These are phyloP conservation scores for Leptinotarsa rubiginosa DNA, from an alignment of 2,888 invertebrate genomes.

Conservation along the genomic window DNA sequence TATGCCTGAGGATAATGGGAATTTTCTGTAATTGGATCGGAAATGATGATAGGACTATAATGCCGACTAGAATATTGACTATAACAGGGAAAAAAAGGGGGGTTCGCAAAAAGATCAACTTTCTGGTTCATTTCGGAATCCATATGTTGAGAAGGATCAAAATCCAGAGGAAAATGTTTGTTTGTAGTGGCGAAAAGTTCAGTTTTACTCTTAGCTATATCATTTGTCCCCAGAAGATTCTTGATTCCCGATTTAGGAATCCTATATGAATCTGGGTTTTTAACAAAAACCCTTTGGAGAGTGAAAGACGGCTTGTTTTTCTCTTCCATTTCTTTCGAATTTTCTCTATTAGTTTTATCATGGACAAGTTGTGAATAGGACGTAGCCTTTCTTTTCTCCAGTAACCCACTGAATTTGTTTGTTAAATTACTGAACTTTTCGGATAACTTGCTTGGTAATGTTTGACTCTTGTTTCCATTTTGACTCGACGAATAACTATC, in stretches of 20 bases:
- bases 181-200: conserved; percentile 59
- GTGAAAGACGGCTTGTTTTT: conserved; percentile 60
- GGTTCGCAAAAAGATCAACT: conserved; percentile 61
- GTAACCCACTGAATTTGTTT: conserved; percentile 52
- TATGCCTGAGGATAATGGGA: conserved; percentile 61
- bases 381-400: conserved; percentile 52
- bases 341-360: conserved; percentile 1
- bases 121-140: conserved; percentile 33
- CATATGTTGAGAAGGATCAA: conserved; percentile 44
- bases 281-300: conserved; percentile 61
- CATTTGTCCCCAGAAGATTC: conserved; percentile 49
- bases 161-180: conserved; percentile 60
- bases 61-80: conserved; percentile 43
- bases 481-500: conserved; percentile 24
- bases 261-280: conserved; percentile 52
- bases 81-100: conserved; percentile 63
- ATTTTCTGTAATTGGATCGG: conserved; percentile 49
- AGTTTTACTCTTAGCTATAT: conserved; percentile 54
- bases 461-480: conserved; percentile 47
- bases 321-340: conserved; percentile 20
- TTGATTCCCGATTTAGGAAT: conserved; percentile 9
- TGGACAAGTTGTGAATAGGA: conserved; percentile 42
- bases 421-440: conserved; percentile 50
- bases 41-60: conserved; percentile 44
- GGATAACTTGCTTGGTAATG: conserved; percentile 51